A percentile compares a stretch with the other conserved stretches of the same genome.
These are phyloP conservation scores for Falco biarmicus DNA, from an alignment of 2,797 vertebrate genomes.

Conservation along the genomic window DNA sequence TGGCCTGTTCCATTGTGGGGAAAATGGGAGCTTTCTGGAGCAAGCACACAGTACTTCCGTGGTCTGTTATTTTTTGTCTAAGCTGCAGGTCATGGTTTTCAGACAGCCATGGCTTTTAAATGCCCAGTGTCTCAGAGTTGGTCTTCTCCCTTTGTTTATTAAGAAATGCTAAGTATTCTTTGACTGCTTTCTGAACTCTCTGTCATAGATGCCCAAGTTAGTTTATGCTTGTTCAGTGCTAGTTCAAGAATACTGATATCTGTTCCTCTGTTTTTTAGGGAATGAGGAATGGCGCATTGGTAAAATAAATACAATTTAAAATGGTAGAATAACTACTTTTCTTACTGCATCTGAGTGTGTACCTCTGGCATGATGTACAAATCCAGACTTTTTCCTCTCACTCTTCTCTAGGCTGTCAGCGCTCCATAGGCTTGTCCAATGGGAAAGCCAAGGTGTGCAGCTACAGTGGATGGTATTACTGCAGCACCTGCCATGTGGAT, in stretches of 20 bases:
- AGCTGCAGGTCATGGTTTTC: not conserved
- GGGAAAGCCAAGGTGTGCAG: slow-evolving; percentile 96
- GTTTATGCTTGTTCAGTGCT: fast-evolving
- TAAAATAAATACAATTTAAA: not conserved
- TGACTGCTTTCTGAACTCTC: not conserved
- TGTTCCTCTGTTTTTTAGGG: not conserved
- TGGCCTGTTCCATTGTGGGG: not conserved
- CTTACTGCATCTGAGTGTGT: not conserved
- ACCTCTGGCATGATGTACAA: not conserved
- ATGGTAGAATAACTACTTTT: not conserved
- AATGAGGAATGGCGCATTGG: not conserved
- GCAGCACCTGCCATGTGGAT: slow-evolving; percentile 92
- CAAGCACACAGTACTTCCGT: not conserved
- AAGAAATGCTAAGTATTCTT: not conserved
- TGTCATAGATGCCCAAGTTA: not conserved
- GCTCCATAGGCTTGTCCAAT: slow-evolving; percentile 88
- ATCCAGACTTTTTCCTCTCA: not conserved
- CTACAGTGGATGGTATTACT: slow-evolving; percentile 99
- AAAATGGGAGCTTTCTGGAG: not conserved
- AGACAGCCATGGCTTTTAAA: not conserved
- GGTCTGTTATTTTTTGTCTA: not conserved
- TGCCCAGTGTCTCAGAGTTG: not conserved
- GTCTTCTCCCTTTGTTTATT: not conserved
- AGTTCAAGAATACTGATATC: not conserved
- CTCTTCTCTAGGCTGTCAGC: slow-evolving; percentile 87